Base-by-base conservation (phyloP, 2,888 invertebrate genomes). In the Anthophora plumipes region DNA sequence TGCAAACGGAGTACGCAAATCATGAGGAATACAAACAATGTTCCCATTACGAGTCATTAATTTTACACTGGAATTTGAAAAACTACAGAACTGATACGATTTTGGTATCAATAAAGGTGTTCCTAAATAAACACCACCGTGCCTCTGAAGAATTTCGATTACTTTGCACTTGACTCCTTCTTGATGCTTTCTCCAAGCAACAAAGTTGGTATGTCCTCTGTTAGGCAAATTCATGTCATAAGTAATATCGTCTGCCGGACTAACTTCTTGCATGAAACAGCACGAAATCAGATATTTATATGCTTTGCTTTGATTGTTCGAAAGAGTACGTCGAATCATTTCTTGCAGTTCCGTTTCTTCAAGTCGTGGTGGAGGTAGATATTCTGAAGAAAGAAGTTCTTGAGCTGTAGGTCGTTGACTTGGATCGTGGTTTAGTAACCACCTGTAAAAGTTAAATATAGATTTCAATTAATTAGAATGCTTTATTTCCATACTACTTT, bases 31-130 rank as follows among this genome's bases (percentile, higher is more conserved):
- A 66, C 96, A 96, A 9, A 98, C 97, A 0, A 99, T 95, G 74
- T 96, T 96, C 0, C 99, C 99, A 39, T 96, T 96, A 77, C 96
- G 95, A 0, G 98, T 98, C 97, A 99, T 98, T 14, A 98, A 94
- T 86, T 96, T 96, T 0, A 98, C 97, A 59, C 95, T 94, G 31
- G 95, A 95, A 71, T 96, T 95, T 54, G 94, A 93, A 60, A 94
- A 94, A 86, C 95, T 95, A 93, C 95, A 95, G 22, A 90, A 85
- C 77, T 94, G 94, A 70, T 94, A 94, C 0, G 96, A 95, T 31
- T 96, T 95, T 0, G 98, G 98, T 92, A 97, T 96, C 41, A 99
- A 94, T 0, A 98, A 93, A 0, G 98, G 98, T 0, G 98, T 97
- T 0, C 95, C 94, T 68, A 98, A 94, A 89, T 96, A 96, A 41